Conservation (phyloP, 2,888 invertebrate species). For the Nymphalis c-album region DNA sequence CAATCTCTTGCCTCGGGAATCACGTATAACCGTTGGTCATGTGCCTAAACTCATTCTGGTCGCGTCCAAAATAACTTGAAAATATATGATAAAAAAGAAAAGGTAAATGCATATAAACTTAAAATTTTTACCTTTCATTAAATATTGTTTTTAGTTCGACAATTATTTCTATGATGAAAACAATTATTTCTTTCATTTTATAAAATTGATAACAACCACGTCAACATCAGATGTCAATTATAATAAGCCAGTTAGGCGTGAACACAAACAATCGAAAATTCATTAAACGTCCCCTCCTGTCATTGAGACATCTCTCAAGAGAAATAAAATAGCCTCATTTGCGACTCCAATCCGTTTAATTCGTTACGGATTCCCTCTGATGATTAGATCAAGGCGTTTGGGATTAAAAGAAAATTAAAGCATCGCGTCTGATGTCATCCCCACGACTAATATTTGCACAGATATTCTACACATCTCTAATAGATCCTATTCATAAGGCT, state of each 20-base stretch:
- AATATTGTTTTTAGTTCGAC: too few species aligned
- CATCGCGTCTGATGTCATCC: conserved; percentile 70
- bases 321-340: conserved; percentile 78
- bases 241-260: conserved; percentile 47
- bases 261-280: conserved; percentile 60
- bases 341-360: conserved; percentile 78
- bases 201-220: not conserved
- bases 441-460: conserved; percentile 50
- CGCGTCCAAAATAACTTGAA: too few species aligned
- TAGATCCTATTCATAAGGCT: conserved; percentile 37
- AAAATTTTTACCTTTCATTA: too few species aligned
- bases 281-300: conserved; percentile 46
- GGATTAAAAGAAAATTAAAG: conserved; percentile 82
- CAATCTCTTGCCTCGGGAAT: too few species aligned
- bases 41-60: too few species aligned
- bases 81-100: too few species aligned
- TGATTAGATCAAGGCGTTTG: conserved; percentile 74
- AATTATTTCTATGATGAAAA: too few species aligned
- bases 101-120: too few species aligned
- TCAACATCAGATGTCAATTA: conserved; percentile 37
- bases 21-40: too few species aligned
- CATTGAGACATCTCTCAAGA: conserved; percentile 63
- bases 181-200: not conserved
- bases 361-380: conserved; percentile 75
- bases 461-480: conserved; percentile 13